Percentiles rank a stretch among this genome's conserved stretches.
Conservation (phyloP, 2,113 vertebrate genomes). For the Callospermophilus lateralis region DNA sequence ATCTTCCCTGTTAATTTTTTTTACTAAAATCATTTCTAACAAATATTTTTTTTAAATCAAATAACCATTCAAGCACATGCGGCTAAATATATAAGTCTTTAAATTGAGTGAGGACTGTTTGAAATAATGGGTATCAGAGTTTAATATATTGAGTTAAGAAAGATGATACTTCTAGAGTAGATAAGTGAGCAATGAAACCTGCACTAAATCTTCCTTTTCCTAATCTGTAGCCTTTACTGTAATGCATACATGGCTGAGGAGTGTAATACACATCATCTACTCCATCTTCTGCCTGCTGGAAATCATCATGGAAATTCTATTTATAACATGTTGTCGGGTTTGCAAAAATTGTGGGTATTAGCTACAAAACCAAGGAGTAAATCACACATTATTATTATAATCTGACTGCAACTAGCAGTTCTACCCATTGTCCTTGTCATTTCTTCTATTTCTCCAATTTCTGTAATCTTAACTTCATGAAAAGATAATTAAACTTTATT, state of each 20-base stretch:
- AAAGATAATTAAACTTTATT: neutral
- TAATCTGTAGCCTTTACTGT: neutral
- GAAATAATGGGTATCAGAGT: neutral
- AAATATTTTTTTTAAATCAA: too few relatives aligned
- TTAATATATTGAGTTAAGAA: neutral
- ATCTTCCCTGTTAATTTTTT: neutral
- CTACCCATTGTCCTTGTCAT: neutral
- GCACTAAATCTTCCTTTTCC: neutral
- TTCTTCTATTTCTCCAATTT: neutral
- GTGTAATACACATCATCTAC: neutral
- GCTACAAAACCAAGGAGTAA: neutral
- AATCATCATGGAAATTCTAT: neutral
- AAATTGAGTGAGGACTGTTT: neutral
- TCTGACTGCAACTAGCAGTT: neutral
- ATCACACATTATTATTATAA: neutral
- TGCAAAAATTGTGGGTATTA: neutral
- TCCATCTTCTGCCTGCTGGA: neutral
- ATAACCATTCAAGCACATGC: neutral
- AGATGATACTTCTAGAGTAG: neutral
- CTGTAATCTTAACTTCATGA: neutral
- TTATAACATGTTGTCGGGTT: neutral
- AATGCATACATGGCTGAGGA: neutral
- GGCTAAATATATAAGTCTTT: neutral
- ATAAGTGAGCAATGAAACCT: neutral
- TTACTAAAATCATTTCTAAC: constrained; percentile 1